phyloP scores from a whole-genome alignment of 1,140 invertebrate genomes.

The Drosophila punjabiensis region DNA sequence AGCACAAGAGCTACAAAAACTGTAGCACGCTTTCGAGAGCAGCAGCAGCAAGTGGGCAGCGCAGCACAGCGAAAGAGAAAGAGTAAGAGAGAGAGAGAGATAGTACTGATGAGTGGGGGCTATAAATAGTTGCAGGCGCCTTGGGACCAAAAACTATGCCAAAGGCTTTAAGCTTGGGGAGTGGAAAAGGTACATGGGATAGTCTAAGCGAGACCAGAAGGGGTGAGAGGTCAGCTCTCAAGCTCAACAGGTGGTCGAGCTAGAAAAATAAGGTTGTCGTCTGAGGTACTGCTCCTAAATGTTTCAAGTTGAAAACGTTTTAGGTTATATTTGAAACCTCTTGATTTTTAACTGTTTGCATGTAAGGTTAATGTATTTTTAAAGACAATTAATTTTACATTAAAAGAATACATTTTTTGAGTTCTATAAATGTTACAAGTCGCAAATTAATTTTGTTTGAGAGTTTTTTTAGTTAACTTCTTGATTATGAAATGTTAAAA shows the following conservation, averaged over 20 bases:
- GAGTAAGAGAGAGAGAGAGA: neutral
- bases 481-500: no score
- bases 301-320: neutral
- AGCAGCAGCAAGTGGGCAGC: slow-evolving; percentile 56
- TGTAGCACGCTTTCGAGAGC: slow-evolving; percentile 54
- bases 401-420: no score
- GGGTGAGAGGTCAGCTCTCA: slow-evolving; percentile 24
- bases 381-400: no score
- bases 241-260: slow-evolving; percentile 44
- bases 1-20: slow-evolving; percentile 32
- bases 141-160: slow-evolving; percentile 71
- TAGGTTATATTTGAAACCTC: neutral
- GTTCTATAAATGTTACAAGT: no score
- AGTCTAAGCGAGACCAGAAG: neutral
- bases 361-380: no score
- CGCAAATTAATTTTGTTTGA: no score
- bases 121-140: slow-evolving; percentile 73
- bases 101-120: slow-evolving; percentile 41
- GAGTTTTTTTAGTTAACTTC: no score
- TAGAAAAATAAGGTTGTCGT: neutral
- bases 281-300: neutral
- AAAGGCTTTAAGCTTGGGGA: slow-evolving; percentile 51
- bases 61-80: slow-evolving; percentile 1
- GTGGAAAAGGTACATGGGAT: slow-evolving; percentile 16
- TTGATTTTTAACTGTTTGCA: neutral